Conservation (phyloP, 2,888 invertebrate genomes). For the Ligdia adustata region DNA sequence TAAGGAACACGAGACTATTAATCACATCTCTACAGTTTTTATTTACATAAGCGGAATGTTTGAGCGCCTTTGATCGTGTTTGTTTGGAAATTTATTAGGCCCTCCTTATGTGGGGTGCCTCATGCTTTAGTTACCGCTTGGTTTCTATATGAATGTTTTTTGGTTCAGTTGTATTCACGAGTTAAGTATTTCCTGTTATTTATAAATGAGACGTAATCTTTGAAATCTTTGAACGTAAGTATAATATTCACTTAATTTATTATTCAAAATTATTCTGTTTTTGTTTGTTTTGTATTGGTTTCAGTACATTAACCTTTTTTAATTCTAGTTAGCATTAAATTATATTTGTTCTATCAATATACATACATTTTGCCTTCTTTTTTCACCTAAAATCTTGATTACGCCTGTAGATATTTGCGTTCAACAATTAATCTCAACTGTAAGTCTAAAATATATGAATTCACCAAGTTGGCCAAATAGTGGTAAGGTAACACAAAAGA, state of each 20-base stretch:
- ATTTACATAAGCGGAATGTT: slow-evolving; percentile 73
- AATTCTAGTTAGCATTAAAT: too few species aligned
- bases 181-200: slow-evolving; percentile 32
- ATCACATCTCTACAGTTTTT: slow-evolving; percentile 81
- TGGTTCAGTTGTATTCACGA: slow-evolving; percentile 33
- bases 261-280: too few species aligned
- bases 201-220: slow-evolving; percentile 30
- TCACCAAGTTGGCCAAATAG: too few species aligned
- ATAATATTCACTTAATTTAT: slow-evolving; percentile 5
- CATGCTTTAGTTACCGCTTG: slow-evolving; percentile 47
- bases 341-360: too few species aligned
- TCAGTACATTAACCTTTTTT: too few species aligned
- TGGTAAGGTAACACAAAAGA: too few species aligned
- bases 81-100: slow-evolving; percentile 67
- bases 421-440: too few species aligned
- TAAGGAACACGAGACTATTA: slow-evolving; percentile 81
- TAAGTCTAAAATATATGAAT: too few species aligned
- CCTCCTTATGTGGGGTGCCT: slow-evolving; percentile 52
- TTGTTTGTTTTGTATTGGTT: too few species aligned
- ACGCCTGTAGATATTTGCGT: too few species aligned
- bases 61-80: slow-evolving; percentile 71
- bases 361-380: too few species aligned
- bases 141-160: slow-evolving; percentile 39
- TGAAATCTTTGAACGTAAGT: slow-evolving; percentile 14
- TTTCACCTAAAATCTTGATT: too few species aligned